Evolutionary conservation across 2,888 invertebrate species (phyloP).

Genomic region (Synergus itoensis): DNA sequence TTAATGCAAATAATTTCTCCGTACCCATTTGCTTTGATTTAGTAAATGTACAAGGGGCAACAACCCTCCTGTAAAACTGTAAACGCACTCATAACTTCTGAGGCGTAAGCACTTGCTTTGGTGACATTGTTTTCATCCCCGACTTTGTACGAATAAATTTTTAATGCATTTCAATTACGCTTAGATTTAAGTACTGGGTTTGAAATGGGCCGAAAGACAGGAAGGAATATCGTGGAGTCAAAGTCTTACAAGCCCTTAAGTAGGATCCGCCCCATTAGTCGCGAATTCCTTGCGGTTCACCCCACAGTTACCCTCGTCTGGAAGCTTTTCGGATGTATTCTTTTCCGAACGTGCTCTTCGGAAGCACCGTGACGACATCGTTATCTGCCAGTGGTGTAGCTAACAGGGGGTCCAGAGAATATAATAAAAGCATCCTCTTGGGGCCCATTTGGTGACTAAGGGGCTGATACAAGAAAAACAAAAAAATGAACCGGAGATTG

Average conservation of each 20-base stretch:
- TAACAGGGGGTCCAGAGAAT: slow-evolving; percentile 26
- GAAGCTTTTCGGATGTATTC: slow-evolving; percentile 28
- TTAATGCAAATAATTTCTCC: background rate
- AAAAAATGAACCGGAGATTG: background rate
- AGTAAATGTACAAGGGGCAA: background rate
- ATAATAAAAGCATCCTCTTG: slow-evolving; percentile 34
- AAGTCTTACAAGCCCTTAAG: slow-evolving; percentile 50
- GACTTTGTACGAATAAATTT: background rate
- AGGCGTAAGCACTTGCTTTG: background rate
- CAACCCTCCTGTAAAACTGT: background rate
- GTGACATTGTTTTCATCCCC: background rate
- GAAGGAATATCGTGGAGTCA: slow-evolving; percentile 23
- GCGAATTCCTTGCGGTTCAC: slow-evolving; percentile 47
- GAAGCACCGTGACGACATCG: slow-evolving; percentile 39
- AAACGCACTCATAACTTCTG: background rate
- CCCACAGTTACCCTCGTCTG: slow-evolving; percentile 25
- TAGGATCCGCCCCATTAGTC: slow-evolving; percentile 58
- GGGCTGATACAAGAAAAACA: background rate
- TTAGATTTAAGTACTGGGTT: background rate
- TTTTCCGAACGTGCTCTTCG: slow-evolving; percentile 37
- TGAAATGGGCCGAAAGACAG: slow-evolving; percentile 18
- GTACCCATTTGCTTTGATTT: background rate
- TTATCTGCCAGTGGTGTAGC: slow-evolving; percentile 37
- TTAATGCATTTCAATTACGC: slow-evolving; percentile 32
- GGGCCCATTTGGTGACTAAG: slow-evolving; percentile 33